Base-by-base conservation (phyloP, 2,113 vertebrate genomes). In the Polypterus senegalus region DNA sequence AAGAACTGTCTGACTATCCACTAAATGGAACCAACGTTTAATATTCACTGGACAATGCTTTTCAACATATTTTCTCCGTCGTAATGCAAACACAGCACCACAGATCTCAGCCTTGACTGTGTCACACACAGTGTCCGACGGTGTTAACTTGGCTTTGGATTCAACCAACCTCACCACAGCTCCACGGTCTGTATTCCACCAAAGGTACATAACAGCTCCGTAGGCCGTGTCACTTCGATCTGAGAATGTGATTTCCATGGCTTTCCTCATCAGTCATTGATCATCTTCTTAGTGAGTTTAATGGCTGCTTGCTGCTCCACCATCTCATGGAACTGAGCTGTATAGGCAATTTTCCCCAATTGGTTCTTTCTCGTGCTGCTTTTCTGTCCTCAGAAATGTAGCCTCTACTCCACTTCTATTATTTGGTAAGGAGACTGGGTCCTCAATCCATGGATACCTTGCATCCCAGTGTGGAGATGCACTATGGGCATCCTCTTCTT, bases 1-100 rank as follows among this genome's bases (percentile, higher is more conserved):
- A n/a, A 71, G 58, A 4, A 76, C 52, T 0, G 49, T 71, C 8
- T 69, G 70, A 44, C 68, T 73, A 2, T 71, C 9, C 2, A 71
- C 9, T 1, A 75, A 2, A 4, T 76, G 67, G n/a, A 56, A 65
- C 56, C 69, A 71, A 7, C 2, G 43, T 3, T 49, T 3, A 0
- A 76, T 57, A 3, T 62, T 6, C 5, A 70, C 65, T 7, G 4
- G 3, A 2, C 61, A 46, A 7, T 73, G 64, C 1, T 7, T 0
- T 7, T 66, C 54, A 11, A 73, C 63, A n/a, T 71, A 67, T 53
- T 47, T 71, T 3, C 58, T 71, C 4, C 67, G 4, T 0, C 57
- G 3, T 4, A 60, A 11, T 3, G 7, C 63, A 59, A 70, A 72
- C 3, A 75, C 65, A 4, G 66, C 64, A 3, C 58, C 52, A 44